phyloP scores from a whole-genome alignment of 2,888 invertebrate species.

The Eremobia ochroleuca region DNA sequence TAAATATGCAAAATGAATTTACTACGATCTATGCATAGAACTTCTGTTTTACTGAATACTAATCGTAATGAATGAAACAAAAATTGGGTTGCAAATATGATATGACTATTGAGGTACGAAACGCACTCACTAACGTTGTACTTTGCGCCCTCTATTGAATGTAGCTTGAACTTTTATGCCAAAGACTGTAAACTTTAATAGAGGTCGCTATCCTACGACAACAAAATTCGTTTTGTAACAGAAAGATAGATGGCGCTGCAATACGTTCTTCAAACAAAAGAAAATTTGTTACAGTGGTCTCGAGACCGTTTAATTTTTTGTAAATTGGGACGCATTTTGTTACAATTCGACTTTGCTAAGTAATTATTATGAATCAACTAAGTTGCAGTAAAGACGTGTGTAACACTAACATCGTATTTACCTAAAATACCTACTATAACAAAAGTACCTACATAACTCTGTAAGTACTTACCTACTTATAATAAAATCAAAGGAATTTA shows the following conservation, averaged over 20 bases:
- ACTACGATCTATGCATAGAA: neutral
- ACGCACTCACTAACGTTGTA: conserved; percentile 3
- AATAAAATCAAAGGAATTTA: neutral
- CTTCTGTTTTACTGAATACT: neutral
- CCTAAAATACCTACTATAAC: neutral
- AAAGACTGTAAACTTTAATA: neutral
- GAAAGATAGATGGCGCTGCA: conserved; percentile 40
- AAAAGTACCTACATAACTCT: neutral
- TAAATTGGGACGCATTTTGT: too few species aligned
- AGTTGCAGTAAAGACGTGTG: neutral
- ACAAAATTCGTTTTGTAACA: neutral
- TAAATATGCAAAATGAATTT: neutral
- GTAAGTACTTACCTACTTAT: neutral
- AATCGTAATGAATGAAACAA: neutral
- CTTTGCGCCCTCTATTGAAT: conserved; percentile 47
- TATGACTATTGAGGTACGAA: neutral
- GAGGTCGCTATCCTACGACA: conserved; percentile 28
- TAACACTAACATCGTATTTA: neutral
- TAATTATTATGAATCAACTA: neutral
- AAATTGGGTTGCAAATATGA: too few species aligned
- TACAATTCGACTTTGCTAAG: neutral
- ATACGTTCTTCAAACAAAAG: neutral
- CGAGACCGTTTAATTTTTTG: neutral
- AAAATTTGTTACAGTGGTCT: neutral
- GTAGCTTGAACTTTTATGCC: neutral